These are phyloP conservation scores for zebrafish (Danio rerio) DNA, from an alignment of 2,113 vertebrate species.

Conservation along the genomic window DNA sequence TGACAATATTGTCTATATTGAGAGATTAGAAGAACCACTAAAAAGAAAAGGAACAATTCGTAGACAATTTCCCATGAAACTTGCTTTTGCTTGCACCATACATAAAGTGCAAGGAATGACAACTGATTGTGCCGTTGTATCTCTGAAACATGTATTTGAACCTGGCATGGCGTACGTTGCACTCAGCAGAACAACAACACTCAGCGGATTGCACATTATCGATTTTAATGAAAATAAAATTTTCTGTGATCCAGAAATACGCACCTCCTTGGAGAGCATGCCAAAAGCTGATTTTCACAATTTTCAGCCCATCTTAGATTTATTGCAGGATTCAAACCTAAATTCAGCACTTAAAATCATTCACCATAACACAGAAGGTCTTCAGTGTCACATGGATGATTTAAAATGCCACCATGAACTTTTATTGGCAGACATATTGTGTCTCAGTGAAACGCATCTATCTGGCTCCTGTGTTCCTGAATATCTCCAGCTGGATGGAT, in stretches of 20 bases:
- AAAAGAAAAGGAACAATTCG: conserved; percentile 42
- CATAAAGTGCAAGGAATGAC: conserved; percentile 58
- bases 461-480: conserved; percentile 48
- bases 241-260: conserved; percentile 48
- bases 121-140: conserved; percentile 35
- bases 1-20: conserved; percentile 14
- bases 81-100: conserved; percentile 45
- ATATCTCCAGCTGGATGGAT: conserved; percentile 42
- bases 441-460: conserved; percentile 56
- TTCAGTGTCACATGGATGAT: conserved; percentile 44
- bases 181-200: conserved; percentile 47
- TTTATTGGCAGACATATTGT: conserved; percentile 54
- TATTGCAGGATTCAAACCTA: neutral
- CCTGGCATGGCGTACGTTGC: conserved; percentile 50
- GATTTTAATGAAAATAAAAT: conserved; percentile 57
- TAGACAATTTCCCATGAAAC: conserved; percentile 47
- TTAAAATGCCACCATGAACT: conserved; percentile 55
- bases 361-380: conserved; percentile 57
- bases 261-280: conserved; percentile 42
- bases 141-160: conserved; percentile 45
- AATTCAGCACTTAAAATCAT: conserved; percentile 40
- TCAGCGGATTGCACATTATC: conserved; percentile 45
- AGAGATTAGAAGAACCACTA: conserved; percentile 46
- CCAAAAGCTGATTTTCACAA: conserved; percentile 28
- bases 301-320: conserved; percentile 35